Conservation (phyloP, 2,797 vertebrate species). For the Psittacula derbiana region DNA sequence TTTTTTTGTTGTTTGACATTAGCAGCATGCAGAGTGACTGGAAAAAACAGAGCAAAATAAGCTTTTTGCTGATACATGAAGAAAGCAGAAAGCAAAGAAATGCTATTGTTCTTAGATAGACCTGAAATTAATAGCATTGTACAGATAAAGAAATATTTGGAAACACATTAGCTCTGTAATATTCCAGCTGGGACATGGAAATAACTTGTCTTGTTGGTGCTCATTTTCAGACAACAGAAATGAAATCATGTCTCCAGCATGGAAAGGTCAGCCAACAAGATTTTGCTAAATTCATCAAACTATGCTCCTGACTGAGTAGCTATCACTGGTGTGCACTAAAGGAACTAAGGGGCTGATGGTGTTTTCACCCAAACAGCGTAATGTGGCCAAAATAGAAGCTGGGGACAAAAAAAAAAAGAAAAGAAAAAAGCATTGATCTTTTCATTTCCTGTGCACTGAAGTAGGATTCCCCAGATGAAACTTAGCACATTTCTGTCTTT, state of each 20-base stretch:
- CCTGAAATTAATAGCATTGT: background rate
- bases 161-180: constrained; percentile 2
- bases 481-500: background rate
- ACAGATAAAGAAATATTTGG: constrained; percentile 43
- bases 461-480: constrained; percentile 22
- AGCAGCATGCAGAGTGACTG: background rate
- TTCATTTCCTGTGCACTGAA: constrained; percentile 31
- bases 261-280: constrained; percentile 62
- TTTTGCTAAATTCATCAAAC: constrained; percentile 65
- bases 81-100: background rate
- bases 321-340: background rate
- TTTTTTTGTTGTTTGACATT: background rate
- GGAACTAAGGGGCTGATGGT: background rate
- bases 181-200: constrained; percentile 55
- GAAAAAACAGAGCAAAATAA: background rate
- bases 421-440: constrained; percentile 25
- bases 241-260: constrained; percentile 64
- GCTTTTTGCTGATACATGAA: background rate
- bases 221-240: constrained; percentile 68
- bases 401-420: background rate
- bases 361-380: constrained; percentile 44
- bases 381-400: constrained; percentile 47
- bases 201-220: constrained; percentile 56
- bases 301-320: background rate
- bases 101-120: constrained; percentile 32